phyloP scores from a whole-genome alignment of 2,888 invertebrate species.

The Noctua comes region DNA sequence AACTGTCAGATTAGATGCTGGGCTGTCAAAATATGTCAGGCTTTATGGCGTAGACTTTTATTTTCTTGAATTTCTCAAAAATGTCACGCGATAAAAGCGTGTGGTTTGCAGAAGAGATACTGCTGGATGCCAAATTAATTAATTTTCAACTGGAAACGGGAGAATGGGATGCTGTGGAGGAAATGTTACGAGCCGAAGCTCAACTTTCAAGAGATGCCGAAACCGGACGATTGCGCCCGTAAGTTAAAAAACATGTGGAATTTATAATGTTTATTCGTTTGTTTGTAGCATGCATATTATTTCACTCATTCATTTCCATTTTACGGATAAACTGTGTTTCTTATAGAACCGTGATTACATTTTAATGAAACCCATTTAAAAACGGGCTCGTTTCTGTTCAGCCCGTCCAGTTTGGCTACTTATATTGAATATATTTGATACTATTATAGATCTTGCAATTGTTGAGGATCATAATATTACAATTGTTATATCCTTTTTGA shows the following conservation, averaged over 20 bases:
- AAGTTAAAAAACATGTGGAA: conserved; percentile 61
- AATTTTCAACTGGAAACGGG: conserved; percentile 88
- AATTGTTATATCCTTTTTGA: not conserved
- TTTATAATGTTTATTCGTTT: not conserved
- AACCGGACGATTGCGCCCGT: conserved; percentile 88
- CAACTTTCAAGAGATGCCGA: conserved; percentile 88
- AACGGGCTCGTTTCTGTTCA: not conserved
- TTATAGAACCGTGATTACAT: not conserved
- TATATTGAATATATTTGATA: not conserved
- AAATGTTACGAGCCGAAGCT: conserved; percentile 88
- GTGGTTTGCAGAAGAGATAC: conserved; percentile 89
- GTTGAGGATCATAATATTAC: not conserved
- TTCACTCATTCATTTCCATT: not conserved
- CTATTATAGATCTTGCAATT: not conserved
- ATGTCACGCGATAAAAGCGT: conserved; percentile 90
- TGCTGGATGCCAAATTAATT: conserved; percentile 88
- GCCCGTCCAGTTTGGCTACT: not conserved
- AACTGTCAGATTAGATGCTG: conserved; percentile 15
- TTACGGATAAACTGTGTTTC: not conserved
- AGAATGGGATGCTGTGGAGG: conserved; percentile 89
- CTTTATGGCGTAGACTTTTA: conserved; percentile 50
- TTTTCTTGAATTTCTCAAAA: conserved; percentile 61
- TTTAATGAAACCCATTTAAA: no score
- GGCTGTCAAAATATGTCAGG: conserved; percentile 62
- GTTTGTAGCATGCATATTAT: not conserved